Conservation (phyloP, 2,797 vertebrate genomes). For the Sandelia bainsii region DNA sequence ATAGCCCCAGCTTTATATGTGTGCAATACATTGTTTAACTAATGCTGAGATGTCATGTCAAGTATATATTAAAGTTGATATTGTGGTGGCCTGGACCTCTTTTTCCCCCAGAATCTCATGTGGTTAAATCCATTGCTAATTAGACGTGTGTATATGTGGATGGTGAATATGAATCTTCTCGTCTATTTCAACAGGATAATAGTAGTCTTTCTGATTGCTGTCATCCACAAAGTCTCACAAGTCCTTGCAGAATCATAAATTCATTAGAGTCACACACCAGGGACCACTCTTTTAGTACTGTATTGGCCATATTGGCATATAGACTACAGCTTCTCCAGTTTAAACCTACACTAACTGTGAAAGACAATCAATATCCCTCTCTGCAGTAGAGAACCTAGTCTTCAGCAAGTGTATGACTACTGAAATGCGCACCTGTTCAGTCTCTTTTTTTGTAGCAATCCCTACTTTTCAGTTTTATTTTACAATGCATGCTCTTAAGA, state of each 20-base stretch:
- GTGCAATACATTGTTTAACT: too few relatives aligned
- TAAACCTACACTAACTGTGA: slow-evolving; percentile 29
- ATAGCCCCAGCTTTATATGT: too few relatives aligned
- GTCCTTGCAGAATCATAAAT: slow-evolving; percentile 32
- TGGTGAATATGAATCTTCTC: slow-evolving; percentile 6
- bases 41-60: too few relatives aligned
- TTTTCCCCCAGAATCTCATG: neutral
- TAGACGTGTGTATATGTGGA: neutral
- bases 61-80: neutral
- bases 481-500: slow-evolving; percentile 29
- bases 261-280: slow-evolving; percentile 8
- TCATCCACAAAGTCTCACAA: slow-evolving; percentile 12
- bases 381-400: slow-evolving; percentile 15
- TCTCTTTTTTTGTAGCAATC: slow-evolving; percentile 26
- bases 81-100: neutral
- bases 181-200: slow-evolving; percentile 17
- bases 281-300: slow-evolving; percentile 6
- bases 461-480: slow-evolving; percentile 30
- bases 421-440: slow-evolving; percentile 22
- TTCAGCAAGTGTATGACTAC: slow-evolving; percentile 6
- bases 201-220: slow-evolving; percentile 19
- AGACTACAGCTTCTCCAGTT: slow-evolving; percentile 7
- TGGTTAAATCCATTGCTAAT: neutral
- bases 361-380: slow-evolving; percentile 34
- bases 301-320: slow-evolving; percentile 19